Evolutionary conservation across 1,140 invertebrate species (phyloP), one percentile per base, ranked within the genome.

Genomic region (Caenorhabditis tropicalis): DNA sequence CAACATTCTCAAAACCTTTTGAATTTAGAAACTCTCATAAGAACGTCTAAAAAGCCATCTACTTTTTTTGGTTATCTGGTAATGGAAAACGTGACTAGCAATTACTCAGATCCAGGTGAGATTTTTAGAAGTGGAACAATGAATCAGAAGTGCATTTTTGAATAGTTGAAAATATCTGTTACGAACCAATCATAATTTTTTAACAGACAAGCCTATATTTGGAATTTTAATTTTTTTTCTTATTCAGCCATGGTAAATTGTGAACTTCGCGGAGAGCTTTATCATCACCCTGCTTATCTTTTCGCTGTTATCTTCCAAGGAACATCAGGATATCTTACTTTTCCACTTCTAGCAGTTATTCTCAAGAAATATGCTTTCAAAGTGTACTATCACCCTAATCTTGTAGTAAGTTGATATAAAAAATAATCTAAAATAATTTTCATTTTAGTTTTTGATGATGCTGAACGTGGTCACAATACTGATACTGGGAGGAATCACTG

Each of bases 321-420:
- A 19, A 74, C 36, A 21, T 74, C 65, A 1, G 65, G 65, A 0
- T 74, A 46, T 10, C n/a, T 74, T 1, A 43, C 65, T 6, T 74
- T 74, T 24, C 65, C 65, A 10, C 24, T 74, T 16, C n/a, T 74
- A 15, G 7, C 24, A 9, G 33, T 74, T 24, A 43, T 74, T 43
- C n/a, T 74, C 1, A 74, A 74, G 29, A 74, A 74, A n/a, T 74
- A 43, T 74, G 65, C 65, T 1, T 74, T 74, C 36, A 74, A 74
- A 46, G 65, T 74, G n/a, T 74, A 74, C 19, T 74, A 74, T 24
- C 65, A 74, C 43, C 65, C 65, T 24, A 74, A 74, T 74, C 65
- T 74, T 9, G 65, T 74, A 21, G 65, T 74, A 46, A 46, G 36
- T 74, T 5, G 12, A 10, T n/a, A 12, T 56, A 6, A 15, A 9